Conservation (phyloP, 1,140 invertebrate species). For the Glossosoma conforme region DNA sequence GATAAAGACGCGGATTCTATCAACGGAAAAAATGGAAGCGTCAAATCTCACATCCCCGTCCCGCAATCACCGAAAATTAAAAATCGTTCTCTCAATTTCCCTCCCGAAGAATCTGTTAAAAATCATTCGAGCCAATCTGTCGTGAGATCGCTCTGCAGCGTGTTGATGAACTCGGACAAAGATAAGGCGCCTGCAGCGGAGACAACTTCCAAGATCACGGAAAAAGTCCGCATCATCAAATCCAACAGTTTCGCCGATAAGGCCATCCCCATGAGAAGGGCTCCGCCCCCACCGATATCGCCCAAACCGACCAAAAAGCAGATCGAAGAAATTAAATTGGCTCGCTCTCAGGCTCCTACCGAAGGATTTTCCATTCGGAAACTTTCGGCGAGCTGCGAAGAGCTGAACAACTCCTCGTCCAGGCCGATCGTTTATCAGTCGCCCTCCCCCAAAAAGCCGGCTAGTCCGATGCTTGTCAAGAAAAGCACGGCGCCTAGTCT, state of each 20-base stretch:
- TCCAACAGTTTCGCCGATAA: conserved; percentile 50
- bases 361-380: conserved; percentile 32
- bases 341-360: conserved; percentile 35
- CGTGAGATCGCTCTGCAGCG: conserved; percentile 45
- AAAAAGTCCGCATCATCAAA: conserved; percentile 37
- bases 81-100: conserved; percentile 19
- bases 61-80: conserved; percentile 21
- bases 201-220: conserved; percentile 11
- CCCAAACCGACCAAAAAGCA: conserved; percentile 48
- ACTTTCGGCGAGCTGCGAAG: conserved; percentile 33
- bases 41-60: conserved; percentile 28
- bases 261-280: conserved; percentile 45
- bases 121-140: conserved; percentile 44
- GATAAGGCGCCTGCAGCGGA: conserved; percentile 1
- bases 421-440: conserved; percentile 40
- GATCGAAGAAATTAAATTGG: conserved; percentile 41
- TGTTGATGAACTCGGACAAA: conserved; percentile 45
- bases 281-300: conserved; percentile 48
- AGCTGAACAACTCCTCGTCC: conserved; percentile 36
- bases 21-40: conserved; percentile 11
- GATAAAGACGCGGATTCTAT: conserved; percentile 9
- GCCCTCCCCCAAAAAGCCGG: conserved; percentile 39
- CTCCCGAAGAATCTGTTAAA: conserved; percentile 25
- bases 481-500: conserved; percentile 23
- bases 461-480: conserved; percentile 21